phyloP scores from a whole-genome alignment of 2,113 vertebrate genomes.

The Dolichotis patagonum region DNA sequence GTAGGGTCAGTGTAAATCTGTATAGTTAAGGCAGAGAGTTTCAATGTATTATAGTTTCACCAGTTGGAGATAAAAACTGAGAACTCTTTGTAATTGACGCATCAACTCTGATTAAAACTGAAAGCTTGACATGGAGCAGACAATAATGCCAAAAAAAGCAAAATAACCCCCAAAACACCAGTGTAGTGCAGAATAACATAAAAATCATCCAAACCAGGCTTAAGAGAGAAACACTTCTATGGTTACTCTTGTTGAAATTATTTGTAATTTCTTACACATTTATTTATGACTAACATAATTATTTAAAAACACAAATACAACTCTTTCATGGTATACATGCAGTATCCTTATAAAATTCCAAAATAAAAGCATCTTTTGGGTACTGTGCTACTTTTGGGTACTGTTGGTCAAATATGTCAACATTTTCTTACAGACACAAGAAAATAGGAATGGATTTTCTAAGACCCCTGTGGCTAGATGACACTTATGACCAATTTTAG shows the following conservation, averaged over 20 bases:
- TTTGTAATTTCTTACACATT: not conserved
- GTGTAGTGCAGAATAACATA: not conserved
- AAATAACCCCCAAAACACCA: not conserved
- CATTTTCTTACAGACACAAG: not conserved
- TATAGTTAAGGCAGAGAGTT: slow-evolving; percentile 1
- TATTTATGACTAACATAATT: slow-evolving; percentile 6
- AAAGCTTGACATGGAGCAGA: not conserved
- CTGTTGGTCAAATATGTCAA: not conserved
- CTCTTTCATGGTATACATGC: not conserved
- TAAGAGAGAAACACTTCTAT: not conserved
- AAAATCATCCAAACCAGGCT: not conserved
- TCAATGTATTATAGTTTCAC: slow-evolving; percentile 1
- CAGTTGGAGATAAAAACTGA: not conserved
- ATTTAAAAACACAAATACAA: not conserved
- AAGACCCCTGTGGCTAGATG: not conserved
- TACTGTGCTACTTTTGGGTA: not conserved
- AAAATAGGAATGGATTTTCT: slow-evolving; percentile 5
- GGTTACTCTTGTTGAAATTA: not conserved
- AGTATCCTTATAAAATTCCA: slow-evolving; percentile 7
- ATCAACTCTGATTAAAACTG: slow-evolving; percentile 35
- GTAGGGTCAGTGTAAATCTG: not conserved
- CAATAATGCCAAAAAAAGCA: not conserved
- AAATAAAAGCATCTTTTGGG: not conserved
- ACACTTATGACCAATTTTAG: not conserved
- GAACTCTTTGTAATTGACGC: not conserved